phyloP scores from a whole-genome alignment of 1,140 invertebrate species.

The Drosophila teissieri region DNA sequence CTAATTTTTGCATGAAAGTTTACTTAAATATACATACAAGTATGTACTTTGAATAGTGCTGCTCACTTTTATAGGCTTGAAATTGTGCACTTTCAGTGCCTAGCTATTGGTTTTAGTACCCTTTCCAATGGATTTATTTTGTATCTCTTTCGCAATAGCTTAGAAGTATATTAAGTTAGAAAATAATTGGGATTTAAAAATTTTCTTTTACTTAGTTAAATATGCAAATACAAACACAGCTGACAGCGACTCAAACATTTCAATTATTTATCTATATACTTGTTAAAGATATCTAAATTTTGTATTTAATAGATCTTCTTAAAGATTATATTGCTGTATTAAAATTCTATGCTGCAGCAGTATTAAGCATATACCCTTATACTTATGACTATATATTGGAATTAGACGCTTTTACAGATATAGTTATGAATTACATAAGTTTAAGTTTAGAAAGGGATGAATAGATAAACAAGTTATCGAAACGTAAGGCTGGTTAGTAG shows the following conservation, averaged over 20 bases:
- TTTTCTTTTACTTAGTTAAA: constrained; percentile 16
- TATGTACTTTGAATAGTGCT: constrained; percentile 20
- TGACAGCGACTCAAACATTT: constrained; percentile 31
- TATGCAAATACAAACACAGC: constrained; percentile 35
- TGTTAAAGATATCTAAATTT: constrained; percentile 32
- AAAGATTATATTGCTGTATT: constrained; percentile 50
- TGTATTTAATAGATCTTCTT: constrained; percentile 18
- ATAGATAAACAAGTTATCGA: constrained; percentile 14
- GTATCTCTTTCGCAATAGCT: constrained; percentile 23
- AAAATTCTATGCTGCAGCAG: constrained; percentile 32
- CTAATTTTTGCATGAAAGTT: constrained; percentile 60
- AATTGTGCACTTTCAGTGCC: constrained; percentile 74
- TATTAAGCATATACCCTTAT: constrained; percentile 24
- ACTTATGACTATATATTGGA: constrained; percentile 49
- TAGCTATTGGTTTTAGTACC: constrained; percentile 70
- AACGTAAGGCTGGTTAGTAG: constrained; percentile 23
- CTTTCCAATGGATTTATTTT: constrained; percentile 70
- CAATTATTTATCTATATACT: constrained; percentile 32
- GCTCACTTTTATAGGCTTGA: constrained; percentile 51
- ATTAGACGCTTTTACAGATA: constrained; percentile 41
- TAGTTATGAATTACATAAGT: constrained; percentile 38
- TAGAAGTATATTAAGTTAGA: constrained; percentile 54
- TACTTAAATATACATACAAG: constrained; percentile 33
- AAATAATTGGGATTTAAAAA: constrained; percentile 33
- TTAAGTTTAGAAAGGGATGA: constrained; percentile 31